phyloP scores from a whole-genome alignment of 1,140 invertebrate species.

The Oncopeltus fasciatus region DNA sequence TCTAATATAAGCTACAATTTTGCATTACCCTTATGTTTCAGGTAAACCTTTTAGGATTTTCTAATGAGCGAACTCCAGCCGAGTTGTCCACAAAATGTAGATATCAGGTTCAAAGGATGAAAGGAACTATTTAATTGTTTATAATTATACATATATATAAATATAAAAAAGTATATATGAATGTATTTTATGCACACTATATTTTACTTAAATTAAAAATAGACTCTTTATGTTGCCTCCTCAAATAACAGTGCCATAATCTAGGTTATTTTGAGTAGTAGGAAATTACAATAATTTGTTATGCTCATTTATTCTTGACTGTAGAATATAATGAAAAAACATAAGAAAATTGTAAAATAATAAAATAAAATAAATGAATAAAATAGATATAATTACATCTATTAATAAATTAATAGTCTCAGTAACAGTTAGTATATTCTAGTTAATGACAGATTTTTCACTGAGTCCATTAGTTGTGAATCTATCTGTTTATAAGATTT shows the following conservation, averaged over 20 bases:
- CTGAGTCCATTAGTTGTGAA: slow-evolving; percentile 16
- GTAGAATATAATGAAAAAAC: not conserved
- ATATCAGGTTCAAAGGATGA: slow-evolving; percentile 1
- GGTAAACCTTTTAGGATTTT: not conserved
- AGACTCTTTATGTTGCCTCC: slow-evolving; percentile 4
- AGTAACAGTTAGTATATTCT: slow-evolving; percentile 6
- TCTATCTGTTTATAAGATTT: slow-evolving; percentile 4
- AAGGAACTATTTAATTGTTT: slow-evolving; percentile 2
- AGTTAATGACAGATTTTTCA: slow-evolving; percentile 10
- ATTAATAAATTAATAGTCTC: too few species aligned
- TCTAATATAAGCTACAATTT: not conserved
- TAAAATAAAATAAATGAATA: not conserved
- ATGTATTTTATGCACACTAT: slow-evolving; percentile 10
- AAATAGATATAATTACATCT: slow-evolving; percentile 1
- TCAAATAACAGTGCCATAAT: slow-evolving; percentile 6
- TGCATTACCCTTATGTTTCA: not conserved
- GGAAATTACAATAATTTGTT: not conserved
- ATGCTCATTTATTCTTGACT: slow-evolving; percentile 1
- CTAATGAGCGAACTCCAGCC: not conserved
- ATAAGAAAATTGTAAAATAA: slow-evolving; percentile 12
- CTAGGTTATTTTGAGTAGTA: slow-evolving; percentile 1
- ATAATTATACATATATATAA: not conserved
- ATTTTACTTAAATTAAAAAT: slow-evolving; percentile 4
- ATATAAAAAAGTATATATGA: not conserved
- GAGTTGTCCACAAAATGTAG: not conserved